These are phyloP conservation scores for Geranospiza caerulescens DNA, from an alignment of 2,797 vertebrate genomes.

Conservation along the genomic window DNA sequence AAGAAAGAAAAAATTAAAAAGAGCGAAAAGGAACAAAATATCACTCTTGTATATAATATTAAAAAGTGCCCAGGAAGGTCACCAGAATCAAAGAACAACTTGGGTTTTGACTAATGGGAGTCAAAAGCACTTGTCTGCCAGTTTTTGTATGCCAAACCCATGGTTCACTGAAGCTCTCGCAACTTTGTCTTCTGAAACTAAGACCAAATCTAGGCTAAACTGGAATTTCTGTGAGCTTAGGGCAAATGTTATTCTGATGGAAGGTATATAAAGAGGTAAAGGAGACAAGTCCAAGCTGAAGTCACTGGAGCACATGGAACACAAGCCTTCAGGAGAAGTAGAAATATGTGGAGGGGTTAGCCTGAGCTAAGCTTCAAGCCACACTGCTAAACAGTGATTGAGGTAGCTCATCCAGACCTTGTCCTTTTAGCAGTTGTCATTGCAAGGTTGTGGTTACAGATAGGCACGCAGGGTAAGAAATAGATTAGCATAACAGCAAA, in stretches of 20 bases:
- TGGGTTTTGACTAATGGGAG: neutral
- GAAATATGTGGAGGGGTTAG: neutral
- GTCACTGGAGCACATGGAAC: neutral
- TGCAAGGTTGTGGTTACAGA: neutral
- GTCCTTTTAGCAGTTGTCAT: neutral
- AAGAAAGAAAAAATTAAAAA: neutral
- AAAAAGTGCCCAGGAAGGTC: neutral
- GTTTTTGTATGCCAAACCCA: neutral
- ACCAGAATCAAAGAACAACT: neutral
- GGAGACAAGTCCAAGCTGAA: neutral
- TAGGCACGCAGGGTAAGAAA: neutral
- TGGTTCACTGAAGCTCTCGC: neutral
- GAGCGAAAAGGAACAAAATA: neutral
- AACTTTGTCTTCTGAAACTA: neutral
- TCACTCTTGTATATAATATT: neutral
- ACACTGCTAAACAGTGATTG: neutral
- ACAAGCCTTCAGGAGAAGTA: neutral
- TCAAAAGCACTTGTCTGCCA: neutral
- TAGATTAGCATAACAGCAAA: neutral
- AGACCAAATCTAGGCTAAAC: neutral
- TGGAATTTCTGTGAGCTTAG: neutral
- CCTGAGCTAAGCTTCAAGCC: neutral
- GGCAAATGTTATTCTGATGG: neutral
- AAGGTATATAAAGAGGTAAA: neutral
- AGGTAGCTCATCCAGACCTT: neutral